These are phyloP conservation scores for Danio rerio DNA, from an alignment of 2,113 vertebrate species.

Conservation along the genomic window DNA sequence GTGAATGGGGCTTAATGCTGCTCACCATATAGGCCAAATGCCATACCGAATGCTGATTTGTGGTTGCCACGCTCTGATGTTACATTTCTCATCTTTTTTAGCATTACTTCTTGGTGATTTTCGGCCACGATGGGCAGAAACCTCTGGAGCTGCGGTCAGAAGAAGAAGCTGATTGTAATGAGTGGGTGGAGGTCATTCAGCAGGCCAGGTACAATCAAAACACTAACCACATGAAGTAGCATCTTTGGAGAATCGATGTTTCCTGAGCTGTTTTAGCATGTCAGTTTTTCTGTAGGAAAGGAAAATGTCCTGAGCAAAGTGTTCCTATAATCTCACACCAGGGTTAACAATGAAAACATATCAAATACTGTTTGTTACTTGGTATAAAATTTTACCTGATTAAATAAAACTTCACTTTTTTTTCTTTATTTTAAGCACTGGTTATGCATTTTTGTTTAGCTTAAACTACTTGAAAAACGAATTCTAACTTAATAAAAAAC, in stretches of 20 bases:
- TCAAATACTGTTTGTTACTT: too few relatives aligned
- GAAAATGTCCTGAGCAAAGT: background rate
- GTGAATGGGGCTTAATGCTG: too few relatives aligned
- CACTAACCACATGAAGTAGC: background rate
- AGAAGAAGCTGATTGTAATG: constrained; percentile 88
- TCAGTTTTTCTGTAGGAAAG: background rate
- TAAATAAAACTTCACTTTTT: too few relatives aligned
- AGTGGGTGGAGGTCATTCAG: constrained; percentile 96
- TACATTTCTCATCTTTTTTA: constrained; percentile 61
- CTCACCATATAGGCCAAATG: too few relatives aligned
- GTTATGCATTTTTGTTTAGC: too few relatives aligned
- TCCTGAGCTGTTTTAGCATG: background rate
- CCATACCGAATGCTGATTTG: background rate
- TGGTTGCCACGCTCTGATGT: background rate
- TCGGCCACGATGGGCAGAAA: constrained; percentile 96
- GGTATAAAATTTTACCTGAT: too few relatives aligned
- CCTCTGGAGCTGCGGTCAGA: constrained; percentile 93
- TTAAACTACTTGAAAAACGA: too few relatives aligned
- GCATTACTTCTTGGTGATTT: constrained; percentile 94
- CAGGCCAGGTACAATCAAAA: constrained; percentile 85
- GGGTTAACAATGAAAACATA: too few relatives aligned
- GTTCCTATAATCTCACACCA: too few relatives aligned
- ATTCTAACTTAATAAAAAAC: too few relatives aligned
- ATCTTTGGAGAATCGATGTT: background rate
- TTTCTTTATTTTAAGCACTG: too few relatives aligned